phyloP scores from a whole-genome alignment of 2,888 invertebrate genomes.

The Exocentrus adspersus region DNA sequence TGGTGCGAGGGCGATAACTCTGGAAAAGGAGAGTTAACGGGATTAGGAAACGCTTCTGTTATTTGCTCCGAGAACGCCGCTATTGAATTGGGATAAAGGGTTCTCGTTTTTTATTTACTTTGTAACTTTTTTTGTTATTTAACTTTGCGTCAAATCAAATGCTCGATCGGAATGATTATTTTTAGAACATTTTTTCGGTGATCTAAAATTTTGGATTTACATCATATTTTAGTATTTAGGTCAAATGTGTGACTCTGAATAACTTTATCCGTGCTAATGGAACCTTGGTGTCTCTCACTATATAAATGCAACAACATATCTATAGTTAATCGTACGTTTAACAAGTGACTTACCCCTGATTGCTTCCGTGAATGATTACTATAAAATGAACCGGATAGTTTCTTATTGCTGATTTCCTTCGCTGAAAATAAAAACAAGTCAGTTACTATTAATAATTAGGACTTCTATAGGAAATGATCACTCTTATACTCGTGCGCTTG shows the following conservation, averaged over 20 bases:
- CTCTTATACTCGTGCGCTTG: background rate
- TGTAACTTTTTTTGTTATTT: too few relatives aligned
- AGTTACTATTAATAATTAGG: background rate
- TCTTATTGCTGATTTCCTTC: constrained; percentile 59
- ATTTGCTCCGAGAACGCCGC: background rate
- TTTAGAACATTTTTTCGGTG: too few relatives aligned
- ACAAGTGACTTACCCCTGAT: constrained; percentile 60
- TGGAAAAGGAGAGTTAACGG: constrained; percentile 39
- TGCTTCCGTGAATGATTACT: constrained; percentile 62
- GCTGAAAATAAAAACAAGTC: constrained; percentile 51
- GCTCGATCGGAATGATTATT: too few relatives aligned
- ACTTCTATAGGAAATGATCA: background rate
- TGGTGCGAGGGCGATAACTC: constrained; percentile 58
- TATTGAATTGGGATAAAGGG: background rate
- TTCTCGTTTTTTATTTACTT: too few relatives aligned
- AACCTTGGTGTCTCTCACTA: too few relatives aligned
- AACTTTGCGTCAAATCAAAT: too few relatives aligned
- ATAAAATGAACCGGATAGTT: constrained; percentile 53
- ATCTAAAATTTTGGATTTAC: too few relatives aligned
- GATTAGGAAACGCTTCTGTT: constrained; percentile 7
- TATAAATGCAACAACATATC: too few relatives aligned
- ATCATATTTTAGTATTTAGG: too few relatives aligned
- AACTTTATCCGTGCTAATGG: too few relatives aligned
- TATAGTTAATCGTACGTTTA: too few relatives aligned
- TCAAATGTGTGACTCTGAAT: too few relatives aligned